These are phyloP conservation scores for Paraplagusia blochii DNA, from an alignment of 2,113 vertebrate species.

Conservation along the genomic window DNA sequence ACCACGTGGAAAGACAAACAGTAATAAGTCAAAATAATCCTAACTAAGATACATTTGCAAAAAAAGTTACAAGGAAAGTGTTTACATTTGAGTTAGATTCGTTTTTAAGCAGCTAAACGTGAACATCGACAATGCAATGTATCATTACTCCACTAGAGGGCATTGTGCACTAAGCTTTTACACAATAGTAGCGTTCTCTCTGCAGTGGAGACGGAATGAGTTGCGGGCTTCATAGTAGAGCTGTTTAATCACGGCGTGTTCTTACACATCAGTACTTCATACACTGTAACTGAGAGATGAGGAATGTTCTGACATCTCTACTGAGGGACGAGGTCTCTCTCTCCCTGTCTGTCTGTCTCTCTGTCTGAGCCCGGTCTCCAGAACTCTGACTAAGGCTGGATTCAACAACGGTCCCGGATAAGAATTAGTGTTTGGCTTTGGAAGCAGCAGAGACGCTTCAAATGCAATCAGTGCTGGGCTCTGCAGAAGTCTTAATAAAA, in stretches of 20 bases:
- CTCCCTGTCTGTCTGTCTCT: too few species aligned
- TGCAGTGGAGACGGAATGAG: neutral
- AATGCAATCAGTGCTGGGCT: slow-evolving; percentile 25
- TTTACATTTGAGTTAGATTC: too few species aligned
- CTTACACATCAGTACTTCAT: slow-evolving; percentile 3
- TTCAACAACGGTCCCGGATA: neutral
- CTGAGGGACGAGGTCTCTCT: neutral
- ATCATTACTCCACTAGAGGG: slow-evolving; percentile 41
- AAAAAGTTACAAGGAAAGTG: too few species aligned
- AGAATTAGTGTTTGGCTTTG: slow-evolving; percentile 4
- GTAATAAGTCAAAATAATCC: too few species aligned
- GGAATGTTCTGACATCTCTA: neutral
- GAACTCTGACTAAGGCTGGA: slow-evolving; percentile 1
- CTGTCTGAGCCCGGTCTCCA: slow-evolving; percentile 3
- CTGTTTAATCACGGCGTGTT: slow-evolving; percentile 10
- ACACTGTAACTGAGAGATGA: neutral
- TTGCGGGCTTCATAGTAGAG: neutral
- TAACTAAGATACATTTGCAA: too few species aligned
- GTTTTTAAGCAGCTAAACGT: too few species aligned
- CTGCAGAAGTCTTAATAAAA: slow-evolving; percentile 15
- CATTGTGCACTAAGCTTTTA: slow-evolving; percentile 26
- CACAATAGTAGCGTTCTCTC: neutral
- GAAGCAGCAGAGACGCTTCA: slow-evolving; percentile 1
- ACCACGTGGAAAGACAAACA: too few species aligned
- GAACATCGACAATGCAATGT: neutral